Evolutionary conservation across 2,797 vertebrate genomes (phyloP).

Genomic region (Danio jaintianensis): DNA sequence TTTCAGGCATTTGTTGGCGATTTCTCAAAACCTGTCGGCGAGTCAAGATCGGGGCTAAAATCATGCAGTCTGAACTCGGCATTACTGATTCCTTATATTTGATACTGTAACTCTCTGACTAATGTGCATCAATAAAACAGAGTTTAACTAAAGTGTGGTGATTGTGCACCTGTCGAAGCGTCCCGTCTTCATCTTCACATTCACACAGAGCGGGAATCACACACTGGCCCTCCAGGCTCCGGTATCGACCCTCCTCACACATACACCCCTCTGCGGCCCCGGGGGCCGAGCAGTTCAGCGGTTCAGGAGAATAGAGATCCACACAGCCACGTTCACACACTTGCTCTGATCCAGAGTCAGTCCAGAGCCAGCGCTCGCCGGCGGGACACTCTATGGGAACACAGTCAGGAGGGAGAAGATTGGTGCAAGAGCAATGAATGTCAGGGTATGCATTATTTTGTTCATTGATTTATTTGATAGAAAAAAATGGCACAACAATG

Average conservation of each 20-base stretch:
- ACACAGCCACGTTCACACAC: conserved; percentile 82
- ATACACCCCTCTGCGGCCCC: conserved; percentile 72
- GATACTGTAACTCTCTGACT: too few species aligned
- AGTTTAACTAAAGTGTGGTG: too few species aligned
- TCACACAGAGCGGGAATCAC: conserved; percentile 83
- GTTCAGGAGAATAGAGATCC: conserved; percentile 72
- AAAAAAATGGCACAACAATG: too few species aligned
- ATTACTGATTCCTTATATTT: too few species aligned
- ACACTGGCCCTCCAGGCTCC: conserved; percentile 74
- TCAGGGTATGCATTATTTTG: too few species aligned
- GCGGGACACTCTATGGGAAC: conserved; percentile 78
- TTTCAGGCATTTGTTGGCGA: too few species aligned
- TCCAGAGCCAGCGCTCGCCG: conserved; percentile 82
- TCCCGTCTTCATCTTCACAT: conserved; percentile 77
- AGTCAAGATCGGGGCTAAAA: too few species aligned
- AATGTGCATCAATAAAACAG: too few species aligned
- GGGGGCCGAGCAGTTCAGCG: conserved; percentile 72
- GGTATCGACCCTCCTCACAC: conserved; percentile 82
- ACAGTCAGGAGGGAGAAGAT: background rate
- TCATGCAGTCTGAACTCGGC: too few species aligned
- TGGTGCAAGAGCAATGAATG: background rate
- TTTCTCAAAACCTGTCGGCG: too few species aligned
- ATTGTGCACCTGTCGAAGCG: conserved; percentile 72
- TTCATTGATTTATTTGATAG: too few species aligned
- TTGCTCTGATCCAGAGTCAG: background rate